Percentiles rank a stretch among this genome's conserved stretches.
Evolutionary conservation across 2,113 vertebrate genomes (phyloP).

Genomic region (Bufo bufo): DNA sequence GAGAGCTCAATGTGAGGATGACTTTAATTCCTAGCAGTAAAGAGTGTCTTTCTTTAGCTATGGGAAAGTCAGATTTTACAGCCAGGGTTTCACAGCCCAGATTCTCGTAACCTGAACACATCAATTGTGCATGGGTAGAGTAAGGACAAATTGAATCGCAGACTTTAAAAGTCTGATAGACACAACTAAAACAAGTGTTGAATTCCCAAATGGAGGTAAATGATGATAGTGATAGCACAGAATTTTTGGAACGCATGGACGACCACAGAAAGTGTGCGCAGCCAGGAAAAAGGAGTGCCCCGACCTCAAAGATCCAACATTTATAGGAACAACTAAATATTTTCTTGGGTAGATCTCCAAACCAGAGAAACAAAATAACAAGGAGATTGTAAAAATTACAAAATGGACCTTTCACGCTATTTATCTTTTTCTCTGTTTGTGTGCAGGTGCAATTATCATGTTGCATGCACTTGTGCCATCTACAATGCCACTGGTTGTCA

Average conservation of each 20-base stretch:
- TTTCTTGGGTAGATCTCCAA: background rate
- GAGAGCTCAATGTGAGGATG: conserved; percentile 4
- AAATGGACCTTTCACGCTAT: background rate
- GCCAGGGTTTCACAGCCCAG: background rate
- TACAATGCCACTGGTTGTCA: too few species aligned
- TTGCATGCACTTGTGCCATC: too few species aligned
- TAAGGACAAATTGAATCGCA: background rate
- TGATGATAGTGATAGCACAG: background rate
- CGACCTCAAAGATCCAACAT: background rate
- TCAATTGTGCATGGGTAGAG: background rate
- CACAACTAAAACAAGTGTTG: background rate
- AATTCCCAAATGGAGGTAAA: background rate
- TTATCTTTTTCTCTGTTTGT: background rate
- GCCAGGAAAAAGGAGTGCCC: background rate
- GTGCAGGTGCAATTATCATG: too few species aligned
- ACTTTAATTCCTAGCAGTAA: conserved; percentile 34
- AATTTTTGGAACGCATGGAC: background rate
- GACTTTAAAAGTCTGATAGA: background rate
- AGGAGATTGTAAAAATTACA: background rate
- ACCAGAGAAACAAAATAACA: background rate
- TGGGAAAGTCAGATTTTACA: conserved; percentile 27
- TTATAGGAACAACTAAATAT: background rate
- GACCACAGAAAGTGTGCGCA: background rate
- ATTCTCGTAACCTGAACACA: background rate
- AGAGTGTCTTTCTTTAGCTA: conserved; percentile 15